Evolutionary conservation across 2,113 vertebrate genomes (phyloP), one percentile per base, ranked within the genome.

Genomic region (Odocoileus hemionus): DNA sequence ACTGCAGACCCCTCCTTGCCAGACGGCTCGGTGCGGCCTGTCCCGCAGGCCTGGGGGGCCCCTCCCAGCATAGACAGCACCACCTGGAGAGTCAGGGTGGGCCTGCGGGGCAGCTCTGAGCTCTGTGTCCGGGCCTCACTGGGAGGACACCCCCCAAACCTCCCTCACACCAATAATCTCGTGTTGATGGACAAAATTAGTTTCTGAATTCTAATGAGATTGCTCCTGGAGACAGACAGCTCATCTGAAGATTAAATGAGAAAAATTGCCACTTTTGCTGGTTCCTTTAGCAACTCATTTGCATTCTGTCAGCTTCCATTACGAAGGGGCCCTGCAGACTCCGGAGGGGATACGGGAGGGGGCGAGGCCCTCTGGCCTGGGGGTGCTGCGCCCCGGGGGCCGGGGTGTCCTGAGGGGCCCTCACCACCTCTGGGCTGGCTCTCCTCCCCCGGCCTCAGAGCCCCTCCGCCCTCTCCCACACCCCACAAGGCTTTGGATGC

Each of bases 271-370:
- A 98, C 99, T 99, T 99, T 99, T 99, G 99, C 98, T 98, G 99
- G 98, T 99, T 99, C 99, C 98, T 99, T 99, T 99, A 99, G 99
- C 99, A 99, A 98, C 98, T 99, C 98, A 99, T 99, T 99, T 99
- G 99, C 99, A 99, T 99, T 99, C 99, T 99, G 99, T 99, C 99
- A 99, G 99, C 98, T 99, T 98, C 98, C 98, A 99, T 99, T 99
- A 99, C 95, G 97, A 98, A 98, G 96, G 97, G 98, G 98, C 98
- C 98, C 98, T 97, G 98, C 79, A 28, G 98, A 98, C 96, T 96
- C 98, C 98, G 98, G 99, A 98, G 98, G 98, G 98, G 98, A 98
- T 97, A 98, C 98, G 98, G 98, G 9, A 92, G 98, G 98, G 98
- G 98, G 97, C 96, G 96, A 87, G 97, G 95, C 94, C 96, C 98